Base-by-base conservation (phyloP, 2,888 invertebrate species). In the Hymenopus coronatus region DNA sequence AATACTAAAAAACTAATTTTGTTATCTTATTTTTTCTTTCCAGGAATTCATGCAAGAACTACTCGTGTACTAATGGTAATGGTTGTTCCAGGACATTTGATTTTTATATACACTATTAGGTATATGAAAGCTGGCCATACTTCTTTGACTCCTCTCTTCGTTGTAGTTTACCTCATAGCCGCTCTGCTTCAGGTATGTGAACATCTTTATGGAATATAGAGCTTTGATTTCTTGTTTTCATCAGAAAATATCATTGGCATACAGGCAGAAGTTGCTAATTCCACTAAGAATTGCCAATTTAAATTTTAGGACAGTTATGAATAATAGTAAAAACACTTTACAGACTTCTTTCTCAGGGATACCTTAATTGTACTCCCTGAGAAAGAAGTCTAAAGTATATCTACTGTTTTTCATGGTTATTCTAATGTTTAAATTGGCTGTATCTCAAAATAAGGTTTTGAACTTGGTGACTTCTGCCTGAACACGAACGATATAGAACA, bases 51-150 rank as follows among this genome's bases (percentile, higher is more conserved):
- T 93, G 95, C 96, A 12, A 94, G 95, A 90, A 96, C 97, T 3
- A 96, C 96, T 1, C 94, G 96, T 86, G 96, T 97, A 28, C 93
- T 97, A 88, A 94, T 97, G 94, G 93, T 95, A 33, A 95, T 97
- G 94, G 96, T 97, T 27, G 94, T 97, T 88, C 97, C 97, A 6
- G 97, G 97, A 25, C 97, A 97, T 92, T 93, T 97, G 84, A 95
- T 96, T 90, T 97, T 97, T 93, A 95, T 96, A 91, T 96, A 95
- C 92, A 94, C 96, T 89, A 97, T 97, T 90, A 95, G 95, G 92
- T 95, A 95, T 92, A 94, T 96, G 93, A 95, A 96, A 92, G 95
- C 95, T 89, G 96, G 96, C 33, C 95, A 96, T 91, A 95, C 96
- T 0, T 94, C 95, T 12, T 93, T 96, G 90, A 96, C 96, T 86